Evolutionary conservation across 2,888 invertebrate genomes (phyloP).

Genomic region (Anticlea derivata): DNA sequence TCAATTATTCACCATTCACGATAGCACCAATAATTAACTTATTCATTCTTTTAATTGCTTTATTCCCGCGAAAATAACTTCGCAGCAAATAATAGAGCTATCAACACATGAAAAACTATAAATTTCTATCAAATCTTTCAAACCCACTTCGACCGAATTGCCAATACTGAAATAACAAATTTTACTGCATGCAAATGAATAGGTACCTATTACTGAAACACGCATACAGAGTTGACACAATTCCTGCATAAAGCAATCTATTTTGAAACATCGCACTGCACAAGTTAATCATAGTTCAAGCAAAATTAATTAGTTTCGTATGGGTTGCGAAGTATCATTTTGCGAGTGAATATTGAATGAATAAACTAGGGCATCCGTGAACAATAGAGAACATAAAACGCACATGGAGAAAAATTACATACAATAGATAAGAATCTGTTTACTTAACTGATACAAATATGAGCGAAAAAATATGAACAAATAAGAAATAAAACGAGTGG

Average conservation of each 20-base stretch:
- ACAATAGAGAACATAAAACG: constrained; percentile 6
- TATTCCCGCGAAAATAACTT: too few relatives aligned
- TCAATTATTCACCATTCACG: too few relatives aligned
- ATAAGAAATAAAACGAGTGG: too few relatives aligned
- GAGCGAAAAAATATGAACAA: too few relatives aligned
- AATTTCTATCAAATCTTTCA: not conserved
- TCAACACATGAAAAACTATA: not conserved
- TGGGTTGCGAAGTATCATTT: constrained; percentile 22
- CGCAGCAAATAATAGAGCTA: not conserved
- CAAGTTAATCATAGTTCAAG: constrained; percentile 35
- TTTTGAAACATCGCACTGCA: constrained; percentile 35
- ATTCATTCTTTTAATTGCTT: too few relatives aligned
- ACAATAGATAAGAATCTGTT: not conserved
- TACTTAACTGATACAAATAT: too few relatives aligned
- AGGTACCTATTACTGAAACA: constrained; percentile 13
- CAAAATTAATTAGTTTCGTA: constrained; percentile 33
- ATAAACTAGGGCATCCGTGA: constrained; percentile 19
- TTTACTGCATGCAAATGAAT: constrained; percentile 15
- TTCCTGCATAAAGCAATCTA: constrained; percentile 32
- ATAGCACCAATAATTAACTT: too few relatives aligned
- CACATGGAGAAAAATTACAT: not conserved
- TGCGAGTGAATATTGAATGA: constrained; percentile 17
- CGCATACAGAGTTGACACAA: constrained; percentile 32
- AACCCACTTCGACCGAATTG: not conserved
- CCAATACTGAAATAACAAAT: constrained; percentile 14